Percentiles rank a stretch among this genome's conserved stretches.
Conservation (phyloP, 2,888 invertebrate genomes). For the Eumacrocentrus americanus region DNA sequence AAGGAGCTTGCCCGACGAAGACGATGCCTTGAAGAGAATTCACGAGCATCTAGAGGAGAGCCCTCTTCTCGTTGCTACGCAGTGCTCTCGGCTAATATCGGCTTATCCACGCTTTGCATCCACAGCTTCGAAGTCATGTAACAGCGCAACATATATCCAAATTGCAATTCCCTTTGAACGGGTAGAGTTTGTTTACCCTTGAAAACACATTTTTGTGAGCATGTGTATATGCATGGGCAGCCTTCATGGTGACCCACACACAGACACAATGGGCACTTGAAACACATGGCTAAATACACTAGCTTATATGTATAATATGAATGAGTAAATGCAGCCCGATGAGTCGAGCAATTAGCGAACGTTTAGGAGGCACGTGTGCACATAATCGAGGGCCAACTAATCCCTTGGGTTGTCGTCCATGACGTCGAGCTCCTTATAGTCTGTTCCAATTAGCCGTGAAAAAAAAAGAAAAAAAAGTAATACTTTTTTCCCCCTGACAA, state of each 20-base stretch:
- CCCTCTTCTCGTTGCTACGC: too few species aligned
- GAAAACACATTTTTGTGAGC: too few species aligned
- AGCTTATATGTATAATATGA: too few species aligned
- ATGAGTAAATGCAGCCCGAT: too few species aligned
- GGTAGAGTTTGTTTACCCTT: too few species aligned
- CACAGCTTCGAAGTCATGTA: too few species aligned
- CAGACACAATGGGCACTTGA: too few species aligned
- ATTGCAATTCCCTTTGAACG: too few species aligned
- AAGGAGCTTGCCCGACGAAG: slow-evolving; percentile 35
- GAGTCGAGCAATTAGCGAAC: slow-evolving; percentile 25
- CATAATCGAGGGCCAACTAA: slow-evolving; percentile 10
- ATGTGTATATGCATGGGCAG: too few species aligned
- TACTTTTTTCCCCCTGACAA: background rate
- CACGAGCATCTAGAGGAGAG: too few species aligned
- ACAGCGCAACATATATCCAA: slow-evolving; percentile 37
- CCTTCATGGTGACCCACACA: too few species aligned
- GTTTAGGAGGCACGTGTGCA: slow-evolving; percentile 23
- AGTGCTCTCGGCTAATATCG: slow-evolving; percentile 49
- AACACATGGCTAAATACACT: too few species aligned
- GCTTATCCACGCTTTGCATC: slow-evolving; percentile 55
- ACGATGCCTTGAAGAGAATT: slow-evolving; percentile 21
- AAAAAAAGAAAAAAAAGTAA: background rate
- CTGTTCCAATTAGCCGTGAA: background rate
- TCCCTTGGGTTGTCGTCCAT: slow-evolving; percentile 3
- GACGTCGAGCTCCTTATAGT: background rate